These are phyloP conservation scores for Phrixothrix hirtus DNA, from an alignment of 2,888 invertebrate genomes.

Conservation along the genomic window DNA sequence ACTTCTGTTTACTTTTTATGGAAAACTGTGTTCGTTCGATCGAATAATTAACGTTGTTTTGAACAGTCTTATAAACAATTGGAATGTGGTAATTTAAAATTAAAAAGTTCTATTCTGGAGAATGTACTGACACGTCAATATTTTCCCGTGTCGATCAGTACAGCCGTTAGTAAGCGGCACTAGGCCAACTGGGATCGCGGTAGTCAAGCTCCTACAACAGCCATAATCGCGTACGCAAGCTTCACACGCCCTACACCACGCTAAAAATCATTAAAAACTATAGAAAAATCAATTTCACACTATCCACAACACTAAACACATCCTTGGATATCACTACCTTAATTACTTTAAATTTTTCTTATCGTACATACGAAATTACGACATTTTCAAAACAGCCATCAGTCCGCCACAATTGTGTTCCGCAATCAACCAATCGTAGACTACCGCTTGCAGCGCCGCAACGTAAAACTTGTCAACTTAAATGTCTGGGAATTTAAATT, in stretches of 20 bases:
- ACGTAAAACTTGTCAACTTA: slow-evolving; percentile 21
- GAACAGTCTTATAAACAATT: not conserved
- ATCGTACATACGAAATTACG: slow-evolving; percentile 40
- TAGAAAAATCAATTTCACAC: slow-evolving; percentile 3
- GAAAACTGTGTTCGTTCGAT: not conserved
- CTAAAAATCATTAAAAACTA: slow-evolving; percentile 1
- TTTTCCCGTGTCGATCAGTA: slow-evolving; percentile 33
- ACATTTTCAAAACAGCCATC: slow-evolving; percentile 50
- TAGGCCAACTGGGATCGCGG: slow-evolving; percentile 34
- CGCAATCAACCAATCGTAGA: slow-evolving; percentile 47
- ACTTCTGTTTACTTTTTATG: slow-evolving; percentile 15
- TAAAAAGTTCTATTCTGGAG: slow-evolving; percentile 7
- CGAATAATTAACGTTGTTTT: not conserved
- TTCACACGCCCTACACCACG: slow-evolving; percentile 27
- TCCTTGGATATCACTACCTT: not conserved
- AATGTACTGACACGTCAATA: slow-evolving; percentile 39
- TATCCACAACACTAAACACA: slow-evolving; percentile 7
- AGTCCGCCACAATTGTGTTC: slow-evolving; percentile 49
- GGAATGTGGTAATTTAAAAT: not conserved
- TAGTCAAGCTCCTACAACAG: slow-evolving; percentile 42
- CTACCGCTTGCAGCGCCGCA: slow-evolving; percentile 21
- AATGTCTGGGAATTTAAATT: slow-evolving; percentile 11
- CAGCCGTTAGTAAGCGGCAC: slow-evolving; percentile 32
- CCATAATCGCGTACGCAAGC: slow-evolving; percentile 43
- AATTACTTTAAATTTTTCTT: slow-evolving; percentile 11